Conservation (phyloP, 1,140 invertebrate genomes). For the Pogonus chalceus region DNA sequence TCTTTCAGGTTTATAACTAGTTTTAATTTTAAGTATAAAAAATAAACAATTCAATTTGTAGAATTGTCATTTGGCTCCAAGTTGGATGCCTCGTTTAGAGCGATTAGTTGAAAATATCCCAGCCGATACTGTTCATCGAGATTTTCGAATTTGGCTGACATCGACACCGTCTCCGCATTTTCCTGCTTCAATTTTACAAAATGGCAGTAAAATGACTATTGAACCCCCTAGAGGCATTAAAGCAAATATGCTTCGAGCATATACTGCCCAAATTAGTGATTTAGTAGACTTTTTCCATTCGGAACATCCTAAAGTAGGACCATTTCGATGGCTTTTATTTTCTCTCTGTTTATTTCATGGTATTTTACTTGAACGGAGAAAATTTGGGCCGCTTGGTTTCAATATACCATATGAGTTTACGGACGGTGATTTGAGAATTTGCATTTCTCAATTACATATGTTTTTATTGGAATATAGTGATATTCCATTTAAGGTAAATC, state of each 20-base stretch:
- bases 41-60: constrained; percentile 26
- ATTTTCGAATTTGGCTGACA: constrained; percentile 65
- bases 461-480: constrained; percentile 52
- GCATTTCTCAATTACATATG: constrained; percentile 57
- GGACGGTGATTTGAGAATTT: constrained; percentile 62
- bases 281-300: constrained; percentile 44
- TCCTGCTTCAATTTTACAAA: constrained; percentile 59
- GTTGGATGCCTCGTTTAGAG: constrained; percentile 57
- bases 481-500: constrained; percentile 49
- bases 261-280: constrained; percentile 40
- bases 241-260: constrained; percentile 56
- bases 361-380: constrained; percentile 53
- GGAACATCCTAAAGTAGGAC: constrained; percentile 40
- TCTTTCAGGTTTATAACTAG: constrained; percentile 40
- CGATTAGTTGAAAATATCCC: constrained; percentile 44
- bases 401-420: constrained; percentile 71
- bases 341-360: constrained; percentile 65
- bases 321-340: constrained; percentile 55
- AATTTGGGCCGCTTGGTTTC: constrained; percentile 63
- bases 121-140: constrained; percentile 40
- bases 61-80: constrained; percentile 66
- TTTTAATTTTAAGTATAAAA: background rate
- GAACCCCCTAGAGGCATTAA: constrained; percentile 57
- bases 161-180: constrained; percentile 55
- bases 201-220: constrained; percentile 62